Conservation (phyloP, 2,888 invertebrate species). For the Pomacea canaliculata region DNA sequence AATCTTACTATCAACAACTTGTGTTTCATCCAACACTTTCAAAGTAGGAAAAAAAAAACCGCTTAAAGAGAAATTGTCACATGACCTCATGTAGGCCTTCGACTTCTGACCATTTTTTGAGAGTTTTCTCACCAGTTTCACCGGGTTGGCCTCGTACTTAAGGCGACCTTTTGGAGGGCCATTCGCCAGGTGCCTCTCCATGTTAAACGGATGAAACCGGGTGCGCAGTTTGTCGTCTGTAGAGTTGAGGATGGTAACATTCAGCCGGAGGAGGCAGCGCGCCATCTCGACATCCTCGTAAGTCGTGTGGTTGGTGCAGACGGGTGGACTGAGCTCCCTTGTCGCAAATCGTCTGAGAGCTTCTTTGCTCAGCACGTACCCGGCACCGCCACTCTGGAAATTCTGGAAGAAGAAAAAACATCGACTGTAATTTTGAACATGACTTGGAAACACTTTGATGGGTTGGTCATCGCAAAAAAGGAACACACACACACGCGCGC, state of each 20-base stretch:
- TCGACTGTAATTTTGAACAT: too few relatives aligned
- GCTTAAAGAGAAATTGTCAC: too few relatives aligned
- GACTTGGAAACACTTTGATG: too few relatives aligned
- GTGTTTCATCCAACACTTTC: too few relatives aligned
- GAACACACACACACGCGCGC: neutral
- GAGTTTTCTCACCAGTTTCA: neutral
- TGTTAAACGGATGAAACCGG: slow-evolving; percentile 6
- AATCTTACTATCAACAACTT: too few relatives aligned
- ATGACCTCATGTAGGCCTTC: too few relatives aligned
- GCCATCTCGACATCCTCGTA: slow-evolving; percentile 9
- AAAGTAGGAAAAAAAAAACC: too few relatives aligned
- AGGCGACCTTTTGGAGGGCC: slow-evolving; percentile 3
- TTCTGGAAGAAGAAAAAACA: neutral
- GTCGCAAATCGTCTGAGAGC: neutral
- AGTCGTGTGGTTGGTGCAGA: neutral
- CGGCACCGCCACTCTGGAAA: slow-evolving; percentile 11
- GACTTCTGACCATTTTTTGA: too few relatives aligned
- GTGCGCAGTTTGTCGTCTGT: neutral
- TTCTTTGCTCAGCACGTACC: slow-evolving; percentile 13
- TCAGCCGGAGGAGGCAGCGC: slow-evolving; percentile 3
- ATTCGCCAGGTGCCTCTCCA: neutral
- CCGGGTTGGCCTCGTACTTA: slow-evolving; percentile 4
- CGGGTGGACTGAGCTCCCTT: neutral
- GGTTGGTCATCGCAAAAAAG: too few relatives aligned
- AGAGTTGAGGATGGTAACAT: slow-evolving; percentile 14